A percentile compares a stretch with the other conserved stretches of the same genome.
Conservation (phyloP, 2,797 vertebrate genomes). For the Epinephelus awoara region DNA sequence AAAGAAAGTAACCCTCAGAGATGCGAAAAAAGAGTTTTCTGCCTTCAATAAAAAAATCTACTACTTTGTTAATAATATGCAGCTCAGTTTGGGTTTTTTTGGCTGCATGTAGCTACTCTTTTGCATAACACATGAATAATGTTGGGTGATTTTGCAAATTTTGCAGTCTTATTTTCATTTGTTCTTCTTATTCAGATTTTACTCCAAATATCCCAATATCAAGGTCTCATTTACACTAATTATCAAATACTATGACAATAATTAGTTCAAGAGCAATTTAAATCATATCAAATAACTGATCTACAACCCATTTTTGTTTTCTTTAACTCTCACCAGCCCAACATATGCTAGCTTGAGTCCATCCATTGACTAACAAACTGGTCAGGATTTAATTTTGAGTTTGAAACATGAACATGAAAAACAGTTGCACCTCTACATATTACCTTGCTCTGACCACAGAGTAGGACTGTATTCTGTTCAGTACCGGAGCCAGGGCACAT, state of each 20-base stretch:
- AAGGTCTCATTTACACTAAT: constrained; percentile 46
- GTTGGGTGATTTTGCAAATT: not conserved
- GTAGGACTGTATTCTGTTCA: constrained; percentile 26
- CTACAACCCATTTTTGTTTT: not conserved
- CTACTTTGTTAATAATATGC: not conserved
- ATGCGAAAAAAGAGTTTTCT: not conserved
- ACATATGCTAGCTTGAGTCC: constrained; percentile 19
- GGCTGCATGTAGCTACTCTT: not conserved
- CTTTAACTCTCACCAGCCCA: not conserved
- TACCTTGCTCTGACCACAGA: constrained; percentile 25
- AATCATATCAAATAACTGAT: not conserved
- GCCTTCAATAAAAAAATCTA: not conserved
- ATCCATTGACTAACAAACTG: constrained; percentile 46
- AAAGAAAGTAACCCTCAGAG: not conserved
- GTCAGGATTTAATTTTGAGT: constrained; percentile 41
- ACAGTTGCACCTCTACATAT: not conserved
- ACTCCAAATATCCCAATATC: not conserved
- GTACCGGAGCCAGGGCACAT: constrained; percentile 2
- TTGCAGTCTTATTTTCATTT: constrained; percentile 20
- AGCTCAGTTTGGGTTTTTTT: not conserved
- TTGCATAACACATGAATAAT: not conserved
- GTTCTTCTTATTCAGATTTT: constrained; percentile 4
- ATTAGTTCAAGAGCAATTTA: not conserved
- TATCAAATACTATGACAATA: constrained; percentile 27
- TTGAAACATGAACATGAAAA: constrained; percentile 42